Evolutionary conservation across 2,113 vertebrate species (phyloP).

Genomic region (Pithys albifrons): DNA sequence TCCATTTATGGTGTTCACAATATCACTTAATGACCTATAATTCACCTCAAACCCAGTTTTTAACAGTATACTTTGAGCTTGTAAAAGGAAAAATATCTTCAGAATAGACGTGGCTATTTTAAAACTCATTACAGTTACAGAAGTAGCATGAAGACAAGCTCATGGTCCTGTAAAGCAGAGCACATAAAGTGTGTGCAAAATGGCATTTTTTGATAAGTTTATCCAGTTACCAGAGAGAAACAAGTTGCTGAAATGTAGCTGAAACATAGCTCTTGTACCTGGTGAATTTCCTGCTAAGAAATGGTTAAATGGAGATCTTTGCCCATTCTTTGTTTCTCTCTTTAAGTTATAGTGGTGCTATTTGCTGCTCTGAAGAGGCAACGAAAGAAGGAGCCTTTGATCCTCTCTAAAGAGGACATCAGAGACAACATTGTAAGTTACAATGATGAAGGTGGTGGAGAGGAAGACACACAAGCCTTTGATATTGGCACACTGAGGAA

Average conservation of each 20-base stretch:
- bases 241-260: neutral
- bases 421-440: slow-evolving; percentile 99
- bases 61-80: neutral
- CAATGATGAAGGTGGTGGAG: slow-evolving; percentile 96
- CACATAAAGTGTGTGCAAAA: neutral
- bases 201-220: neutral
- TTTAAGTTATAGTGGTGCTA: slow-evolving; percentile 83
- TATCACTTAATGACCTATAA: neutral
- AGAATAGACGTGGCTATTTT: neutral
- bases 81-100: neutral
- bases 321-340: slow-evolving; percentile 15
- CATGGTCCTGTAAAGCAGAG: neutral
- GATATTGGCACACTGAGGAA: slow-evolving; percentile 96
- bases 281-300: neutral
- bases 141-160: neutral
- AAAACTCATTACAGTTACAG: neutral
- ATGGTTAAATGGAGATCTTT: neutral
- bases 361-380: slow-evolving; percentile 92
- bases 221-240: neutral
- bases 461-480: slow-evolving; percentile 98
- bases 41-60: neutral
- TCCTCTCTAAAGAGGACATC: slow-evolving; percentile 97
- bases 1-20: neutral
- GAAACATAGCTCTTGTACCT: neutral
- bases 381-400: slow-evolving; percentile 97